phyloP scores from a whole-genome alignment of 2,888 invertebrate species.

The Cheilosia vulpina region DNA sequence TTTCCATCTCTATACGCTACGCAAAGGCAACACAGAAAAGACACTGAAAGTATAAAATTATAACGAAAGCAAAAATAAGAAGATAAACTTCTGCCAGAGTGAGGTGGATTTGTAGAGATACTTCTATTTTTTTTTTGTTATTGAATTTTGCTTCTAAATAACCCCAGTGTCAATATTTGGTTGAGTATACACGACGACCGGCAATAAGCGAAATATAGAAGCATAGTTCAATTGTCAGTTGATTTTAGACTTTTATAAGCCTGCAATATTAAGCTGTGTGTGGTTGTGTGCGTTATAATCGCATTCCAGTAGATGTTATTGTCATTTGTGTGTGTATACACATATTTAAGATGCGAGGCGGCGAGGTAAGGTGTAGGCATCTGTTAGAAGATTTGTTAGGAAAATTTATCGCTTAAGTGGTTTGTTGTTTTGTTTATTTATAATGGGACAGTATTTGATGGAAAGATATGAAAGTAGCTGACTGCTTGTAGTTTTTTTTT shows the following conservation, averaged over 20 bases:
- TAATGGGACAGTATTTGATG: not conserved
- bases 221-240: slow-evolving; percentile 49
- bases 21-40: slow-evolving; percentile 36
- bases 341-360: slow-evolving; percentile 17
- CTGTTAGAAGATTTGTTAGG: slow-evolving; percentile 10
- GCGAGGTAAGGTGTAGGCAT: not conserved
- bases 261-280: slow-evolving; percentile 8
- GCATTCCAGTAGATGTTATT: not conserved
- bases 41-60: slow-evolving; percentile 35
- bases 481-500: too few species aligned
- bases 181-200: slow-evolving; percentile 15
- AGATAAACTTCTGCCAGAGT: slow-evolving; percentile 30
- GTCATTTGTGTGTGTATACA: slow-evolving; percentile 33
- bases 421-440: slow-evolving; percentile 17
- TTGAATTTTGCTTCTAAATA: slow-evolving; percentile 36
- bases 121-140: slow-evolving; percentile 16
- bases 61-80: slow-evolving; percentile 23
- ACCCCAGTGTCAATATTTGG: slow-evolving; percentile 63
- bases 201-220: slow-evolving; percentile 31
- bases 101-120: slow-evolving; percentile 25
- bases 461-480: too few species aligned
- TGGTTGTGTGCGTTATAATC: not conserved
- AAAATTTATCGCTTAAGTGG: slow-evolving; percentile 29
- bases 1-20: slow-evolving; percentile 24
- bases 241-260: slow-evolving; percentile 11